Percentiles rank a stretch among this genome's conserved stretches.
Evolutionary conservation across 2,113 vertebrate genomes (phyloP).

Genomic region (Peucedramus taeniatus): DNA sequence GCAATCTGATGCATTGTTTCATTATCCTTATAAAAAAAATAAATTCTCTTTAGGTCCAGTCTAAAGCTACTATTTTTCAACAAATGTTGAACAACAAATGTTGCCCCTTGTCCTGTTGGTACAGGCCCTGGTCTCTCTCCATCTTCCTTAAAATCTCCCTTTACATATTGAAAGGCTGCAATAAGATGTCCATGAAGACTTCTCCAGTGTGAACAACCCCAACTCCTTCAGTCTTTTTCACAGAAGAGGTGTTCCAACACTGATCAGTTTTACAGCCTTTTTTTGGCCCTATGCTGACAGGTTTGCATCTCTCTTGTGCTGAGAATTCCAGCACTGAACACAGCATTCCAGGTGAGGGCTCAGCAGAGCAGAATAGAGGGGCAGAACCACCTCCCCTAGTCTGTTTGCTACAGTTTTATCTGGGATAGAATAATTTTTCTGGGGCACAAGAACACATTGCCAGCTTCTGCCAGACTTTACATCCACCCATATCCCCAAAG

Average conservation of each 20-base stretch:
- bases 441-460: background rate
- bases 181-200: background rate
- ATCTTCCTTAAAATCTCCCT: background rate
- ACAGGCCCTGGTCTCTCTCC: fast-evolving
- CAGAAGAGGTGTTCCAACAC: background rate
- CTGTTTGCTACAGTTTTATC: background rate
- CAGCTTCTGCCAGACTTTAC: background rate
- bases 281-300: background rate
- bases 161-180: background rate
- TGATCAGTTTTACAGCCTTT: background rate
- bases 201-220: fast-evolving
- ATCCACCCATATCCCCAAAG: background rate
- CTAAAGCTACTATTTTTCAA: background rate
- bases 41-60: background rate
- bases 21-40: background rate
- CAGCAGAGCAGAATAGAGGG: background rate
- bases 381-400: background rate
- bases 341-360: background rate
- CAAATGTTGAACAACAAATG: too few species aligned
- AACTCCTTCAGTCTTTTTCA: background rate
- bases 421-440: background rate
- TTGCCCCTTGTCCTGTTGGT: background rate
- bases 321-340: background rate
- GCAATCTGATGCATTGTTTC: background rate
- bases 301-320: background rate